Percentiles rank a stretch among this genome's conserved stretches.
Evolutionary conservation across 2,888 invertebrate genomes (phyloP).

Genomic region (Hirtodrosophila duncani): DNA sequence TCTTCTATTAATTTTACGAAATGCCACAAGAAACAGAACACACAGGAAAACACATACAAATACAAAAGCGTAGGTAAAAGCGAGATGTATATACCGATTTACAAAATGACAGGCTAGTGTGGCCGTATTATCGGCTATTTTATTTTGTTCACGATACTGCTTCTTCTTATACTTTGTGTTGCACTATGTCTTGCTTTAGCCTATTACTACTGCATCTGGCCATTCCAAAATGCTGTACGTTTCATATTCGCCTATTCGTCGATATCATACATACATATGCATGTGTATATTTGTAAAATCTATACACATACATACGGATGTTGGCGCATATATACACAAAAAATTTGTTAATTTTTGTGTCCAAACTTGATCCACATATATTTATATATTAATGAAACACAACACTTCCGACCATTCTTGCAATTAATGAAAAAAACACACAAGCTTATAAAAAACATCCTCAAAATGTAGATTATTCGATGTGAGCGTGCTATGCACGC

Average conservation of each 20-base stretch:
- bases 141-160: conserved; percentile 57
- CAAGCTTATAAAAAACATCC: neutral
- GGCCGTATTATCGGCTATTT: conserved; percentile 66
- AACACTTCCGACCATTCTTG: no score
- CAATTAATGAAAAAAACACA: conserved; percentile 17
- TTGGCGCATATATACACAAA: conserved; percentile 63
- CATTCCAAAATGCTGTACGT: conserved; percentile 61
- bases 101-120: conserved; percentile 43
- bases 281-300: conserved; percentile 49
- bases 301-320: conserved; percentile 49
- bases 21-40: conserved; percentile 53
- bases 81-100: conserved; percentile 34
- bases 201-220: conserved; percentile 63
- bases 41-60: conserved; percentile 44
- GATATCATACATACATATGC: conserved; percentile 58
- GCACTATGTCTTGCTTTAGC: conserved; percentile 51
- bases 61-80: conserved; percentile 29
- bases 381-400: conserved; percentile 15
- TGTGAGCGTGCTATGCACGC: no score
- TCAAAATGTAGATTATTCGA: no score
- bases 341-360: no score
- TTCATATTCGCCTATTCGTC: conserved; percentile 47
- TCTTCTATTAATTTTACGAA: conserved; percentile 65
- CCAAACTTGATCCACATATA: no score
- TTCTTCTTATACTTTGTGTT: conserved; percentile 49